Evolutionary conservation across 2,888 invertebrate species (phyloP), one percentile per base, ranked within the genome.

Genomic region (Synergus japonicus): DNA sequence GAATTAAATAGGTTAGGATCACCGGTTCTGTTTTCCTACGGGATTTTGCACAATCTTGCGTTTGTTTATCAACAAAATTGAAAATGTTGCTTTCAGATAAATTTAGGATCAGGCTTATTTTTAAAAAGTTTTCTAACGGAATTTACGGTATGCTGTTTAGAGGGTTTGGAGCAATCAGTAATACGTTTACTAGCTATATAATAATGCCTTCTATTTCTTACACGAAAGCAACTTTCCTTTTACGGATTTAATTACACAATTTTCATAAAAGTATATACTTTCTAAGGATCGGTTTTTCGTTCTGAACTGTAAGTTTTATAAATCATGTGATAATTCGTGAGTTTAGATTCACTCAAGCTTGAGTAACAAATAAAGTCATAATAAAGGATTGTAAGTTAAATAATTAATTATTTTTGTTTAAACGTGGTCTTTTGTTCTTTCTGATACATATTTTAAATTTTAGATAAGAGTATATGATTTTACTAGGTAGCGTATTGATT

Each of bases 1-100:
- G 66, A 81, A 83, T 85, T 83, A 82, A 80, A 41, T 80, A 83
- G 84, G 85, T 85, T 85, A 85, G 82, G 73, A 81, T 54, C 67
- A 78, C 79, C 78, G 79, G 79, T 81, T 83, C 73, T 78, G 37
- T 43, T 82, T 77, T 22, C 77, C 76, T 77, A 60, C 44, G 8
- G 37, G 65, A 29, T 63, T 63, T 63, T 9, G 44, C 63, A 29
- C 46, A 66, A 66, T 41, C 49, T 22, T 15, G 29, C 22, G 67
- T 79, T 79, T 76, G 37, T 65, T 67, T 76, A 44, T 64, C 58
- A 13, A 8, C 9, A 46, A 29, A 81, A 66, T 66, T 73, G 22
- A n/a, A 13, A 73, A 43, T 4, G 4, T 54, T 37, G 9, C 1
- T 12, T 43, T 37, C 4, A 1, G 65, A 41, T 76, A 67, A 37